A percentile compares a stretch with the other conserved stretches of the same genome.
Evolutionary conservation across 2,797 vertebrate genomes (phyloP).

Genomic region (Meda fulgida): DNA sequence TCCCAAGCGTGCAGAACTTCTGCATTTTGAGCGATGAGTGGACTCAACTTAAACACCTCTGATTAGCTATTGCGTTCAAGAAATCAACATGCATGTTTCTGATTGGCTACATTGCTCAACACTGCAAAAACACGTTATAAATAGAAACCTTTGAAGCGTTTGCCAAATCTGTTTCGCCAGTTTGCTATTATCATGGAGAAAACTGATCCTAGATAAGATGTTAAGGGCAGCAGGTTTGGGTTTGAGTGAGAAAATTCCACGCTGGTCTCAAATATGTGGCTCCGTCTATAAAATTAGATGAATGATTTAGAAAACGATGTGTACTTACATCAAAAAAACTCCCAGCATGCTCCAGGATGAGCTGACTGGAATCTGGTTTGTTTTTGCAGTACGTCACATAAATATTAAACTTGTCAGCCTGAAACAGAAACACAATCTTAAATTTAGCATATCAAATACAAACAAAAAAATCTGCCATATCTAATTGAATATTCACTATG

Average conservation of each 20-base stretch:
- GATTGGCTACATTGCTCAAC: not conserved
- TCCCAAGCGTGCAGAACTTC: too few relatives aligned
- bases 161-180: not conserved
- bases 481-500: not conserved
- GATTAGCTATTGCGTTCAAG: not conserved
- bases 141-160: not conserved
- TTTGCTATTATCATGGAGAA: not conserved
- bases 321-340: constrained; percentile 95
- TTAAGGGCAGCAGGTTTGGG: not conserved
- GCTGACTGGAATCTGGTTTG: constrained; percentile 97
- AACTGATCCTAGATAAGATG: not conserved
- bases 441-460: not conserved
- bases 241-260: not conserved
- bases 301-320: not conserved
- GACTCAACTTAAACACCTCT: not conserved
- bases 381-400: constrained; percentile 99
- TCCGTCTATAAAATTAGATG: not conserved
- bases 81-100: not conserved
- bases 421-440: constrained; percentile 35
- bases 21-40: not conserved
- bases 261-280: not conserved
- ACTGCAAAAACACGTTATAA: not conserved
- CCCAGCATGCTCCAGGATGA: constrained; percentile 95
- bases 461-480: not conserved
- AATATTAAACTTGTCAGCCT: constrained; percentile 99